phyloP scores from a whole-genome alignment of 2,113 vertebrate species.

The Rhynchomys soricoides region DNA sequence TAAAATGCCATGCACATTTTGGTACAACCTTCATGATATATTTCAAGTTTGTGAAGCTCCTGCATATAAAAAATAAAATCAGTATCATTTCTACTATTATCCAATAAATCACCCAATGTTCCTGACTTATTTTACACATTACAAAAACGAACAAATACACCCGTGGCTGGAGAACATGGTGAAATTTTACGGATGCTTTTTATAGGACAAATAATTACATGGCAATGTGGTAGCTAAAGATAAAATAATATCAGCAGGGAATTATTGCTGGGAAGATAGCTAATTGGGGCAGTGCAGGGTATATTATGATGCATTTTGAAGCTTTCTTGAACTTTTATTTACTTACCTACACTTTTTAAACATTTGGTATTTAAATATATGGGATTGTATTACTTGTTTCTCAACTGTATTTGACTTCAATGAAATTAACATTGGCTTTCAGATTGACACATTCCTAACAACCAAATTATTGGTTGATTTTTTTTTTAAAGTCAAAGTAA shows the following conservation, averaged over 20 bases:
- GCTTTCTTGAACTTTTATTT: not conserved
- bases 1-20: not conserved
- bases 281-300: not conserved
- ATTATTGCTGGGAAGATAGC: not conserved
- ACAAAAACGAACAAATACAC: not conserved
- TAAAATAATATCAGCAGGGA: not conserved
- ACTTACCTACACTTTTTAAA: not conserved
- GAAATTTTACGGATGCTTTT: not conserved
- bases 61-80: not conserved
- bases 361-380: not conserved
- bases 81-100: not conserved
- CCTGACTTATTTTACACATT: not conserved
- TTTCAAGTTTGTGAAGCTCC: not conserved
- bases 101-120: not conserved
- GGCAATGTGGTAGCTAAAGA: not conserved
- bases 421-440: not conserved
- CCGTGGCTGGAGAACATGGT: not conserved
- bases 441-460: not conserved
- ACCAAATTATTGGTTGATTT: not conserved
- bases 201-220: not conserved
- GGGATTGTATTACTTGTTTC: not conserved
- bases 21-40: not conserved
- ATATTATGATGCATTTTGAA: not conserved
- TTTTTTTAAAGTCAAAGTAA: slow-evolving; percentile 53
- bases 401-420: not conserved